Evolutionary conservation across 2,113 vertebrate species (phyloP).

Genomic region (Chaetorhynchus papuensis): DNA sequence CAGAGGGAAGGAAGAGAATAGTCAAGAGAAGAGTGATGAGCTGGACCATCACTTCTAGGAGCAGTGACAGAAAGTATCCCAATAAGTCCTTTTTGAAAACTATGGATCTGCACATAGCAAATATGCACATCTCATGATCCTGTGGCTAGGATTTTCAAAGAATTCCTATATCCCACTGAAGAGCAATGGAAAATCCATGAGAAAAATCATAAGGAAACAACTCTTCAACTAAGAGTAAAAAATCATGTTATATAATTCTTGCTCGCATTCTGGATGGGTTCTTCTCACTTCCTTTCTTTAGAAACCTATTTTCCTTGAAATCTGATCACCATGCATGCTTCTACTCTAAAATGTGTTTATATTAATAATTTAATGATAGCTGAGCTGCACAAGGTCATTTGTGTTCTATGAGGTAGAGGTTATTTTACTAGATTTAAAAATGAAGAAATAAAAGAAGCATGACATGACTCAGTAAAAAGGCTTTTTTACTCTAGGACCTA

Average conservation of each 20-base stretch:
- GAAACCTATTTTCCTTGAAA: not conserved
- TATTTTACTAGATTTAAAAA: not conserved
- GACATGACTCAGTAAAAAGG: not conserved
- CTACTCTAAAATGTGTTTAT: not conserved
- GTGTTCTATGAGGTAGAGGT: not conserved
- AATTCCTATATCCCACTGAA: not conserved
- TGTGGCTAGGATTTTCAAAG: not conserved
- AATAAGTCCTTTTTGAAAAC: not conserved
- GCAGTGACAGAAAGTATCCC: not conserved
- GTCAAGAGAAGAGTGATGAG: not conserved
- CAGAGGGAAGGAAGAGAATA: not conserved
- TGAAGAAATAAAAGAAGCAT: not conserved
- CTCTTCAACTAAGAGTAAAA: not conserved
- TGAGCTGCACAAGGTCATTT: not conserved
- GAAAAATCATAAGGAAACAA: not conserved
- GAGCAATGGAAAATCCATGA: not conserved
- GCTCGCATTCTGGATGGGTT: not conserved
- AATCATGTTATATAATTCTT: not conserved
- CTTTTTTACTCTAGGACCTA: not conserved
- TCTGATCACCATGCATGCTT: not conserved
- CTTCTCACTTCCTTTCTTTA: not conserved
- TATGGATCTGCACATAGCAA: not conserved
- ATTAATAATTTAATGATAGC: not conserved
- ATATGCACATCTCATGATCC: not conserved
- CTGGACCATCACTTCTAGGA: not conserved